A percentile compares a stretch with the other conserved stretches of the same genome.
These are phyloP conservation scores for Drosophila navojoa DNA, from an alignment of 1,140 invertebrate species.

Conservation along the genomic window DNA sequence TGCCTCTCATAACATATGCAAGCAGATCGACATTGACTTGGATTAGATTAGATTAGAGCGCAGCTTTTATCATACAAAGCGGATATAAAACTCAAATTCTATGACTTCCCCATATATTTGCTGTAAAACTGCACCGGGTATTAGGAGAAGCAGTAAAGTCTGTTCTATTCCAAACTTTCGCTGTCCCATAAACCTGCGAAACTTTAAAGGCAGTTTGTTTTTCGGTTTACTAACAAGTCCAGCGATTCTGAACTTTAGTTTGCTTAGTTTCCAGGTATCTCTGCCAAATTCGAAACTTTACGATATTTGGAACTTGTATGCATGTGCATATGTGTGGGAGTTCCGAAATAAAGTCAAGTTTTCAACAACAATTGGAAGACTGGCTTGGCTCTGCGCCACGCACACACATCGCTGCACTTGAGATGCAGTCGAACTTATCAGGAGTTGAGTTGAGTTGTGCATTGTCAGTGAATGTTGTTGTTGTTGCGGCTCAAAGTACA, in stretches of 20 bases:
- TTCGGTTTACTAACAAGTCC: background rate
- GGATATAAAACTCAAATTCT: background rate
- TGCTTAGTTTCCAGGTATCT: conserved; percentile 2
- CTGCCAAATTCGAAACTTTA: conserved; percentile 27
- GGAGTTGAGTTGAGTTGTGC: conserved; percentile 30
- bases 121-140: background rate
- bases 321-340: conserved; percentile 13
- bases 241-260: background rate
- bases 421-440: conserved; percentile 46
- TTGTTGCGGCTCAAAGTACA: conserved; percentile 30
- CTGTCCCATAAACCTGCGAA: background rate
- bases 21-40: conserved; percentile 75
- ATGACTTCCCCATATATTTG: background rate
- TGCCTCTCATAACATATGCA: conserved; percentile 59
- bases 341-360: conserved; percentile 52
- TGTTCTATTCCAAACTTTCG: too few species aligned
- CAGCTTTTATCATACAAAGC: conserved; percentile 34
- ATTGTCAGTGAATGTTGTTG: conserved; percentile 48
- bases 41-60: conserved; percentile 62
- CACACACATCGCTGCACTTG: conserved; percentile 70
- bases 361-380: conserved; percentile 43
- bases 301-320: conserved; percentile 10
- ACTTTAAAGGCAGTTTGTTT: background rate
- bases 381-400: background rate
- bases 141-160: background rate